These are phyloP conservation scores for Valencia hispanica DNA, from an alignment of 2,797 vertebrate genomes.

Conservation along the genomic window DNA sequence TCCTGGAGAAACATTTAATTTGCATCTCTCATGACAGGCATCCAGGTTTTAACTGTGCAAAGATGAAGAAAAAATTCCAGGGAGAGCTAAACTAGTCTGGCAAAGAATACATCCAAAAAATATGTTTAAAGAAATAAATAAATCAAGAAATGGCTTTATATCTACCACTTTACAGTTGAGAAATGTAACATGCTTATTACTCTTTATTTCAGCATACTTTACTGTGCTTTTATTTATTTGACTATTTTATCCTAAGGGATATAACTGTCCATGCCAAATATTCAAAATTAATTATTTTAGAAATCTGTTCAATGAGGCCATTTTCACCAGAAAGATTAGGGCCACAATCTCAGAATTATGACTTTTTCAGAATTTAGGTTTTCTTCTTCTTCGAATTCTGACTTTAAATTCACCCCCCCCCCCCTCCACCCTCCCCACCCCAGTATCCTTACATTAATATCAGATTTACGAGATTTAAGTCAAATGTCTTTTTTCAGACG, in stretches of 20 bases:
- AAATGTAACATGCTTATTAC: not conserved
- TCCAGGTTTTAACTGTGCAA: slow-evolving; percentile 7
- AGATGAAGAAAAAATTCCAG: not conserved
- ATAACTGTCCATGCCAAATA: not conserved
- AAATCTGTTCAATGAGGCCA: not conserved
- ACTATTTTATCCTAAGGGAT: not conserved
- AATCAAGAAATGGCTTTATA: not conserved
- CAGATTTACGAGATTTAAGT: too few species aligned
- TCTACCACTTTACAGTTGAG: not conserved
- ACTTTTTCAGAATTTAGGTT: not conserved
- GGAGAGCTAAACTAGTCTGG: not conserved
- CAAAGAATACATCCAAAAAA: not conserved
- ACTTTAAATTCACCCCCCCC: too few species aligned
- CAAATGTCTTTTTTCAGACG: too few species aligned
- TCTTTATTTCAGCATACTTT: not conserved
- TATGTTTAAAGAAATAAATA: not conserved
- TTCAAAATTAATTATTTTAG: not conserved
- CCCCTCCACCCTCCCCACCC: too few species aligned
- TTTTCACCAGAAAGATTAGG: too few species aligned
- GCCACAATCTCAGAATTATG: not conserved
- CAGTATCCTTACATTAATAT: too few species aligned
- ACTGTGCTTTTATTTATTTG: not conserved
- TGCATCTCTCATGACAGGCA: not conserved
- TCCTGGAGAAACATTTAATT: not conserved
- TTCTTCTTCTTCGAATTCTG: not conserved